These are phyloP conservation scores for Ariopsis seemanni DNA, from an alignment of 2,113 vertebrate genomes.

Conservation along the genomic window DNA sequence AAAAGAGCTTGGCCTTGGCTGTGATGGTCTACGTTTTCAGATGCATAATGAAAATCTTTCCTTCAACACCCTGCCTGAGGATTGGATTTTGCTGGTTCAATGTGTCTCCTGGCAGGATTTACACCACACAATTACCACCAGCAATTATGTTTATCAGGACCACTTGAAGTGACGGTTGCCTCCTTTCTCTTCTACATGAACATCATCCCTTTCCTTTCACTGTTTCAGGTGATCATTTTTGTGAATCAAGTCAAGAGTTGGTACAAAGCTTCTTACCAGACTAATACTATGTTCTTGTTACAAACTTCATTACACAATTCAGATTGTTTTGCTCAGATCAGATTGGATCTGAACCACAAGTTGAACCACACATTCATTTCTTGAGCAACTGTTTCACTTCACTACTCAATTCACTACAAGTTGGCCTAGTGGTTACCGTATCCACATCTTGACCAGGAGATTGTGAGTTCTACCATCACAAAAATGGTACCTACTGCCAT, in stretches of 20 bases:
- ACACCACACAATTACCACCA: slow-evolving; percentile 26
- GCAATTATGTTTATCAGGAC: slow-evolving; percentile 14
- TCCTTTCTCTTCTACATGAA: neutral
- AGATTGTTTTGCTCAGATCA: neutral
- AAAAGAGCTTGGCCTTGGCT: slow-evolving; percentile 9
- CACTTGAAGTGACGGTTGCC: neutral
- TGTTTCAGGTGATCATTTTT: neutral
- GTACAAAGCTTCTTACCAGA: neutral
- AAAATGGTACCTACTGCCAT: too few species aligned
- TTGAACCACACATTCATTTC: neutral
- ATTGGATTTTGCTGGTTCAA: slow-evolving; percentile 24
- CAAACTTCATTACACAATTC: neutral
- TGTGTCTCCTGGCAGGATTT: slow-evolving; percentile 24
- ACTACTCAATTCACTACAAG: neutral
- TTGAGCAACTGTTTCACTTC: neutral
- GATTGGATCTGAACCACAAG: neutral
- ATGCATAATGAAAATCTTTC: slow-evolving; percentile 17
- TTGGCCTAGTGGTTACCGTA: too few species aligned
- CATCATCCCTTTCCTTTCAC: neutral
- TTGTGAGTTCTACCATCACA: too few species aligned
- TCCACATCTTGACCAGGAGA: too few species aligned
- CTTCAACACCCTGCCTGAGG: slow-evolving; percentile 35
- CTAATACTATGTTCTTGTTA: neutral
- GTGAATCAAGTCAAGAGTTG: neutral
- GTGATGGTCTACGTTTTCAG: neutral